Evolutionary conservation across 2,113 vertebrate species (phyloP).

Genomic region (Myodes glareolus): DNA sequence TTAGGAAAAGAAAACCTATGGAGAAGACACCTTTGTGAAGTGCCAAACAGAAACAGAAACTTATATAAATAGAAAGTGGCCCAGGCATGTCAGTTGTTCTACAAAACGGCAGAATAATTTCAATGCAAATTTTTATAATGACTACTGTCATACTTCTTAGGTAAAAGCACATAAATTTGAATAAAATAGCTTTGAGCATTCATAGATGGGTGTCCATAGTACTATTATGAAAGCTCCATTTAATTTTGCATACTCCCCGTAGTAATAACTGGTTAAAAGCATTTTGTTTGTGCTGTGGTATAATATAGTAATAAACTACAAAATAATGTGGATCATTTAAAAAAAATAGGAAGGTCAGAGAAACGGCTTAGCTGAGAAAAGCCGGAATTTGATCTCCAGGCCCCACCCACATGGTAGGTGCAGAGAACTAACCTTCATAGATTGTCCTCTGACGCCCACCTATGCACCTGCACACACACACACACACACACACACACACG

Average conservation of each 20-base stretch:
- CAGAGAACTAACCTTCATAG: background rate
- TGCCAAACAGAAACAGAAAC: constrained; percentile 23
- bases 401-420: background rate
- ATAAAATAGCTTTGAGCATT: background rate
- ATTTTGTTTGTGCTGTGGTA: background rate
- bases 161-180: background rate
- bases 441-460: background rate
- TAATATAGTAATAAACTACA: background rate
- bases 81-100: background rate
- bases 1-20: background rate
- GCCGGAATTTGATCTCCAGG: background rate
- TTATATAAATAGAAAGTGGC: constrained; percentile 45
- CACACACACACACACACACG: background rate
- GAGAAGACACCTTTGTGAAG: constrained; percentile 29
- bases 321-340: background rate
- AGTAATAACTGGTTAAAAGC: background rate
- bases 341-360: background rate
- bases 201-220: background rate
- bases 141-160: constrained; percentile 20
- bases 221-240: background rate
- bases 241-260: background rate
- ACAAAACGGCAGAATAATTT: background rate
- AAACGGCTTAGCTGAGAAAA: background rate
- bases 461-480: background rate
- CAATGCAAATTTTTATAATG: background rate